A percentile compares a stretch with the other conserved stretches of the same genome.
phyloP scores from a whole-genome alignment of 2,113 vertebrate species.

The Tyto alba region DNA sequence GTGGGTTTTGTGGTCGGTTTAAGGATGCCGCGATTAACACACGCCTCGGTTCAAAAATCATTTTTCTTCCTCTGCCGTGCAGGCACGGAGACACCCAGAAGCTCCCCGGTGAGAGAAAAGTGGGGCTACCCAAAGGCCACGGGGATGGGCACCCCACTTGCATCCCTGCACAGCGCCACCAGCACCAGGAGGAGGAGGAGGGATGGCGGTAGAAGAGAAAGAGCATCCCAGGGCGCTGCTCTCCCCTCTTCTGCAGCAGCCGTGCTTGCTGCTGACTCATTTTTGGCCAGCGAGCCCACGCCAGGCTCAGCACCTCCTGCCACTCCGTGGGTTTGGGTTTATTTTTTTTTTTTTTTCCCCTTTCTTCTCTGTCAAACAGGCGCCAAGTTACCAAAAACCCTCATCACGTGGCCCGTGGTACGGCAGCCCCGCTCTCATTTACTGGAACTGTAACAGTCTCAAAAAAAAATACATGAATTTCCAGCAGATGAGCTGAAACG shows the following conservation, averaged over 20 bases:
- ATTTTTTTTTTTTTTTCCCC: no score
- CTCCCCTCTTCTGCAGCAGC: neutral
- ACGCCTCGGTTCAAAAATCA: neutral
- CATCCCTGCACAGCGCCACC: neutral
- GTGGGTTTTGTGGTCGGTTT: neutral
- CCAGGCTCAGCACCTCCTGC: neutral
- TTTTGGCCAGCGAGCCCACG: conserved; percentile 59
- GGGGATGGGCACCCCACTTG: neutral
- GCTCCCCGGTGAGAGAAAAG: fast-evolving
- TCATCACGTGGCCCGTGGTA: conserved; percentile 20
- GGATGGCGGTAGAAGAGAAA: neutral
- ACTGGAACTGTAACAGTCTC: conserved; percentile 65
- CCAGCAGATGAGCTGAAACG: neutral
- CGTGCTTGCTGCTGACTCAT: conserved; percentile 71
- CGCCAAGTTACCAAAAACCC: conserved; percentile 43
- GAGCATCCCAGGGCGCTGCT: fast-evolving
- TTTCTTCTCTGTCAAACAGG: neutral
- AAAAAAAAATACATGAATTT: neutral
- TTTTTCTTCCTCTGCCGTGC: neutral
- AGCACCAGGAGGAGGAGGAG: neutral
- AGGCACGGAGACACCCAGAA: fast-evolving
- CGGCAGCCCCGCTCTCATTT: conserved; percentile 56
- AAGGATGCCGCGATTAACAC: neutral
- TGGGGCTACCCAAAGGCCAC: neutral
- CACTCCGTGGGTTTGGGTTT: neutral